Conservation (phyloP, 2,797 vertebrate species). For the Acipenser oxyrinchus region DNA sequence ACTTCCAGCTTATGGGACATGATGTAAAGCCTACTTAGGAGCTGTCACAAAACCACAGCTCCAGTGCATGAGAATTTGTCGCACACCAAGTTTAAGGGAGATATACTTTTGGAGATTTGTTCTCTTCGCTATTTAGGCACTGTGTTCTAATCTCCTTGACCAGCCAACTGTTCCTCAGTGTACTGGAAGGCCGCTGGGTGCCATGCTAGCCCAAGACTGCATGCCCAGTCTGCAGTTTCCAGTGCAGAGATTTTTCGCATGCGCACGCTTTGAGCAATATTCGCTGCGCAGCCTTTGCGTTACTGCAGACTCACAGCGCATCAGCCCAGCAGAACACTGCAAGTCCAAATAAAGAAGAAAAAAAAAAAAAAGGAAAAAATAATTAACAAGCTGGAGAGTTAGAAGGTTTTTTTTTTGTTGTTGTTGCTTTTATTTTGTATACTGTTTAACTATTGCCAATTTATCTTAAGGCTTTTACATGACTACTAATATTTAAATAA, state of each 20-base stretch:
- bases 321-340: conserved; percentile 94
- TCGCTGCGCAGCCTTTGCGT: conserved; percentile 99
- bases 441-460: conserved; percentile 69
- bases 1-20: conserved; percentile 31
- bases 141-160: no score
- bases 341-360: conserved; percentile 98
- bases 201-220: conserved; percentile 47
- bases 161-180: no score
- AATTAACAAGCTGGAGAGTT: conserved; percentile 91
- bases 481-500: conserved; percentile 68
- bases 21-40: not conserved
- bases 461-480: conserved; percentile 75
- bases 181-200: conserved; percentile 34
- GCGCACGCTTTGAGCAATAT: conserved; percentile 58
- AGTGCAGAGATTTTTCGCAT: conserved; percentile 41
- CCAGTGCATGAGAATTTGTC: no score
- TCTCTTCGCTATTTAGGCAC: no score
- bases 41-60: no score
- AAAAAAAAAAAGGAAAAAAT: conserved; percentile 61
- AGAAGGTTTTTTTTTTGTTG: conserved; percentile 92
- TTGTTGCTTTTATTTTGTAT: conserved; percentile 48
- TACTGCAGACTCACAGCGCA: conserved; percentile 98
- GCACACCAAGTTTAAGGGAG: no score
- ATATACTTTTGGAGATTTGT: no score
- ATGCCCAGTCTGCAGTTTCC: conserved; percentile 74